Evolutionary conservation across 2,113 vertebrate species (phyloP), one percentile per base, ranked within the genome.

Genomic region (Ibidorhyncha struthersii): DNA sequence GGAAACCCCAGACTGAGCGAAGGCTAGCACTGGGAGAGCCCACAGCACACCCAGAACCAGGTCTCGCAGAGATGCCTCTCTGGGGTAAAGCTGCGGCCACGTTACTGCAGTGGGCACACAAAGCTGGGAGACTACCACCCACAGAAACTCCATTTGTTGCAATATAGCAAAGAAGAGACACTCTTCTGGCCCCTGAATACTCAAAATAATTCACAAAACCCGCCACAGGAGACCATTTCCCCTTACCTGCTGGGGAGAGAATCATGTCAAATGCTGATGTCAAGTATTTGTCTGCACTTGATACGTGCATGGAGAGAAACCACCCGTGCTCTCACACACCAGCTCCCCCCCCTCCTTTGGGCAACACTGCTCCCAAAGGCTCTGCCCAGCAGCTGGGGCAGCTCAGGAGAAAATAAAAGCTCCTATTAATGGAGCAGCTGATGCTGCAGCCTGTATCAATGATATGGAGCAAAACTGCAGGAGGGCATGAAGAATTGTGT

Each of bases 61-160:
- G 14, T 50, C 40, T 74, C 2, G 1, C 29, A 47, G 23, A 2
- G 4, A 25, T 14, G 62, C 3, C 40, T 17, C 14, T 63, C 61
- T 2, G 1, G 14, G 20, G 30, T 10, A 5, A 79, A 36, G 34
- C 47, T 34, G 6, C 6, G 9, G 43, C 8, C 3, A 1, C 0
- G 3, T 40, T 58, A 58, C 10, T 56, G n/a, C 52, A 71, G 38
- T 8, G n/a, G 36, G 50, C 14, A 65, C 55, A 61, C 38, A 87
- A 53, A 71, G 20, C 21, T 52, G 59, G 41, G n/a, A 78, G 30
- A 63, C 40, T 12, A 70, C 7, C 59, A 81, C 18, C 19, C 55
- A 59, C 27, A 61, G 66, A 80, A 72, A 86, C 23, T 4, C 29
- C 5, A 7, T 9, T 22, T 4, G 5, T 40, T 52, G 13, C 29